Conservation (phyloP, 2,113 vertebrate genomes). For the Equus quagga region DNA sequence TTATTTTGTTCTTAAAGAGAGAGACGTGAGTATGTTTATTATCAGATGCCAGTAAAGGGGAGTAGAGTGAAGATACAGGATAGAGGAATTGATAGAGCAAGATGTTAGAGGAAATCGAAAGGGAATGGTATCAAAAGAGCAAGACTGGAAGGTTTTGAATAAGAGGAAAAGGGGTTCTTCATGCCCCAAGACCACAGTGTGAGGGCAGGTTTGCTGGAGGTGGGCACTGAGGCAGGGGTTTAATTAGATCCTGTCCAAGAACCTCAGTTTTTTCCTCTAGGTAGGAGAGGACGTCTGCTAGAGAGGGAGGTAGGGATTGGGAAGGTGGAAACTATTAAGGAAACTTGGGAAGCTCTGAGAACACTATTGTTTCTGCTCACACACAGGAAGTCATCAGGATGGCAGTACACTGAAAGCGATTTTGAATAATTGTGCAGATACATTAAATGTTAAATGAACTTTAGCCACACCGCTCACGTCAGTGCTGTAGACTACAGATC, state of each 20-base stretch:
- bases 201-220: background rate
- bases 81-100: background rate
- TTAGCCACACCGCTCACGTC: background rate
- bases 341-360: background rate
- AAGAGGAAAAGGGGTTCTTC: background rate
- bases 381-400: background rate
- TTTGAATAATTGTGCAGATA: background rate
- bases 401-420: background rate
- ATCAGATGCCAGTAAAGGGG: background rate
- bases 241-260: background rate
- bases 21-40: background rate
- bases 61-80: background rate
- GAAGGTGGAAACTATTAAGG: background rate
- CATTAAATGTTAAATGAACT: background rate
- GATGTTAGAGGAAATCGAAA: background rate
- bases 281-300: background rate
- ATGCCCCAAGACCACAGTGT: background rate
- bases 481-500: background rate
- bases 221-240: background rate
- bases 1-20: constrained; percentile 32
- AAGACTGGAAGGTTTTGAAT: background rate
- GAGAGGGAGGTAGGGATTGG: background rate
- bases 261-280: background rate
- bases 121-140: background rate
- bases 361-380: background rate